Evolutionary conservation across 2,797 vertebrate species (phyloP).

Genomic region (Varecia variegata): DNA sequence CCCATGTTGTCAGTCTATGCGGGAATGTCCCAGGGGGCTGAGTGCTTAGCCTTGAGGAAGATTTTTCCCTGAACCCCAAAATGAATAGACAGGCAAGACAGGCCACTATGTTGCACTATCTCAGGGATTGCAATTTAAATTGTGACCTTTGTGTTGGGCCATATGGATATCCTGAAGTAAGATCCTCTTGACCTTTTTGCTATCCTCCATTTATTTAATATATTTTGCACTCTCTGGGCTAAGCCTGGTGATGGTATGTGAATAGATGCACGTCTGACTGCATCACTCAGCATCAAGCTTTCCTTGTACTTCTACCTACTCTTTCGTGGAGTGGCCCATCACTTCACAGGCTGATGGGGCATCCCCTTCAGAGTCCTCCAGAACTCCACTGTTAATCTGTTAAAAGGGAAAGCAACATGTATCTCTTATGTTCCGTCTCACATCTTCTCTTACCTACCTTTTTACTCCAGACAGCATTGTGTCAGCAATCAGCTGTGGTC

Average conservation of each 20-base stretch:
- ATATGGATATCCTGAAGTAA: neutral
- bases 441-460: neutral
- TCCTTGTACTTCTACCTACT: neutral
- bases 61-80: neutral
- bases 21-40: neutral
- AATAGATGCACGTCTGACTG: no score
- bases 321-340: neutral
- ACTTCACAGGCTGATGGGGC: neutral
- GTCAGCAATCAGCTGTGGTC: neutral
- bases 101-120: neutral
- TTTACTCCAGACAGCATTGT: neutral
- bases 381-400: neutral
- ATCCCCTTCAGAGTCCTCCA: neutral
- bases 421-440: rapidly evolving
- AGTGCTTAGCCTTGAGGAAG: neutral
- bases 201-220: no score
- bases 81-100: neutral
- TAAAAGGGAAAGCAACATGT: neutral
- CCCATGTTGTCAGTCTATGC: neutral
- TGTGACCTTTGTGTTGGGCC: neutral
- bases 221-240: neutral
- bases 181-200: neutral
- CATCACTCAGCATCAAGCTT: neutral
- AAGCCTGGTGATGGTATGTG: neutral
- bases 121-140: neutral